Evolutionary conservation across 2,888 invertebrate species (phyloP), one percentile per base, ranked within the genome.

Genomic region (Buathra laborator): DNA sequence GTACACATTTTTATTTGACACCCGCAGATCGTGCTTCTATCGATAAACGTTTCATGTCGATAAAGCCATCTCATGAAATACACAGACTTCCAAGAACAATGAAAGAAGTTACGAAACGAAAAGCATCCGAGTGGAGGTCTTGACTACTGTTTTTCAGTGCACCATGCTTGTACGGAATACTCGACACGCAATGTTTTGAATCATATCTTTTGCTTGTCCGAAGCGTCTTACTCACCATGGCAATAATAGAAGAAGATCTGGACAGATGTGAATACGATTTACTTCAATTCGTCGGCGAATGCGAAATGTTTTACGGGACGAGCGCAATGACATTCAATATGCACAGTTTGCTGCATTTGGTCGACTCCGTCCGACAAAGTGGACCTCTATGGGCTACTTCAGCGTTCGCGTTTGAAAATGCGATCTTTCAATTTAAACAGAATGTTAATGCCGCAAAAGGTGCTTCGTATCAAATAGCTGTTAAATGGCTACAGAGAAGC

Each of bases 41-140:
- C 32, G 32, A 53, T 29, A 59, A 44, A 12, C 46, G 51, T 74
- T 78, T 81, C 16, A 62, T 74, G 66, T 53, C 71, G 29, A 83
- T 86, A 14, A 84, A 79, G 29, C 85, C 84, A 7, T 56, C 46
- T 5, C 80, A 12, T 43, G 71, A 86, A 81, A 67, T 81, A 9
- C 78, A 86, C n/a, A 48, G 84, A 14, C 78, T 85, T 37, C 83
- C 85, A n/a, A 75, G 79, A 67, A 56, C 48, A 24, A 62, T 72
- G 43, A 43, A 56, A 12, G 43, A 53, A 19, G 2, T 16, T 3
- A 56, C 59, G 29, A 76, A 29, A 14, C 79, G 75, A 51, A 87
- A 84, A 62, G 83, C 85, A 24, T 62, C 81, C 0, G 83, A 87
- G 51, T 84, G 86, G 81, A 83, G 78, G 46, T 84, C 82, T 9